phyloP scores from a whole-genome alignment of 2,888 invertebrate species.

The Torymus aiolomorphi region DNA sequence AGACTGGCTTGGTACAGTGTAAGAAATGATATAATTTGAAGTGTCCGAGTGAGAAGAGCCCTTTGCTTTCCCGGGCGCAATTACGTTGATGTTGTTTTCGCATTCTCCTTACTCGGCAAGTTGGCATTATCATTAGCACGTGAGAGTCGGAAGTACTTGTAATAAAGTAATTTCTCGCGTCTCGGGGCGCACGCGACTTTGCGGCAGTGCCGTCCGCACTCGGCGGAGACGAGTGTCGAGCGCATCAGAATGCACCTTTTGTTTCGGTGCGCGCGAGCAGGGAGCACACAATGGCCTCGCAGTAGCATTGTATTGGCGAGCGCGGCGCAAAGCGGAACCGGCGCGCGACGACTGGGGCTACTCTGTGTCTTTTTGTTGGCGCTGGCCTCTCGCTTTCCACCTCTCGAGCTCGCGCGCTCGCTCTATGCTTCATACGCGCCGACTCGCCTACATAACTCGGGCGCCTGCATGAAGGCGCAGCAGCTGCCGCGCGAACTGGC shows the following conservation, averaged over 20 bases:
- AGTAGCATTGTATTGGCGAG: constrained; percentile 31
- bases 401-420: constrained; percentile 17
- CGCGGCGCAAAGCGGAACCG: constrained; percentile 30
- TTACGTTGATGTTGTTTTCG: too few species aligned
- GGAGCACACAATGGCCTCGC: constrained; percentile 30
- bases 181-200: too few species aligned
- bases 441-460: background rate
- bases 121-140: background rate
- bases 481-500: constrained; percentile 70
- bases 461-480: constrained; percentile 58
- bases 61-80: too few species aligned
- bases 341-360: background rate
- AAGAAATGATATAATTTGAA: too few species aligned
- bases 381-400: background rate
- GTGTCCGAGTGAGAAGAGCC: too few species aligned
- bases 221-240: background rate
- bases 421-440: constrained; percentile 4
- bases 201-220: background rate
- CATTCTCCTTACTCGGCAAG: background rate
- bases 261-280: constrained; percentile 8
- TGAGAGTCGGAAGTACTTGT: background rate
- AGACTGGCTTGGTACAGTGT: too few species aligned
- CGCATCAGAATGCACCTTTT: constrained; percentile 33
- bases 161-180: constrained; percentile 20
- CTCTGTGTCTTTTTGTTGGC: constrained; percentile 7